phyloP scores from a whole-genome alignment of 2,797 vertebrate species.

The Aeoliscus strigatus region DNA sequence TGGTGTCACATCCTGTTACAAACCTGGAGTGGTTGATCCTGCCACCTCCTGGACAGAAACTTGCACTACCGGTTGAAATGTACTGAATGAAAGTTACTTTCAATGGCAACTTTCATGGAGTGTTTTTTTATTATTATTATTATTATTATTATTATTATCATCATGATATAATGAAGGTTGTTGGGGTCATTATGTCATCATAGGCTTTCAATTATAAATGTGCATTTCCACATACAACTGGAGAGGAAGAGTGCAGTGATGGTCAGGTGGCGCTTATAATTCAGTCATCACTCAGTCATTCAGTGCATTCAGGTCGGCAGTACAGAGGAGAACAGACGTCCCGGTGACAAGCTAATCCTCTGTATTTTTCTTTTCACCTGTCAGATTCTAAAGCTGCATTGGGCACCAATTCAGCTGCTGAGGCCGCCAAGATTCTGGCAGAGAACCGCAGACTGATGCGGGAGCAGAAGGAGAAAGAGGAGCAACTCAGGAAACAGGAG shows the following conservation, averaged over 20 bases:
- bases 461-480: conserved; percentile 85
- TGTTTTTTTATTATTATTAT: no score
- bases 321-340: not conserved
- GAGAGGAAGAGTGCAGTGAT: not conserved
- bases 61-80: conserved; percentile 16
- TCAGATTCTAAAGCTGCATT: conserved; percentile 68
- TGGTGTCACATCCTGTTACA: conserved; percentile 46
- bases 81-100: no score
- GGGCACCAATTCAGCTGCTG: conserved; percentile 81
- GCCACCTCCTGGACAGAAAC: conserved; percentile 63
- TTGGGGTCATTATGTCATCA: no score
- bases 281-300: not conserved
- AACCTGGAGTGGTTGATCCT: conserved; percentile 15
- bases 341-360: conserved; percentile 3
- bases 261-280: conserved; percentile 20
- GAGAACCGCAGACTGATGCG: conserved; percentile 83
- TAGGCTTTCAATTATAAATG: not conserved
- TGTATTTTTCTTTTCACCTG: conserved; percentile 18
- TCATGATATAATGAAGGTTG: no score
- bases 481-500: conserved; percentile 78
- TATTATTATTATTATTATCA: no score
- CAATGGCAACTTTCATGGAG: no score
- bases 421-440: conserved; percentile 85
- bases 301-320: not conserved
- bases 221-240: not conserved